Conservation (phyloP, 2,113 vertebrate species). For the Corvus moneduloides region DNA sequence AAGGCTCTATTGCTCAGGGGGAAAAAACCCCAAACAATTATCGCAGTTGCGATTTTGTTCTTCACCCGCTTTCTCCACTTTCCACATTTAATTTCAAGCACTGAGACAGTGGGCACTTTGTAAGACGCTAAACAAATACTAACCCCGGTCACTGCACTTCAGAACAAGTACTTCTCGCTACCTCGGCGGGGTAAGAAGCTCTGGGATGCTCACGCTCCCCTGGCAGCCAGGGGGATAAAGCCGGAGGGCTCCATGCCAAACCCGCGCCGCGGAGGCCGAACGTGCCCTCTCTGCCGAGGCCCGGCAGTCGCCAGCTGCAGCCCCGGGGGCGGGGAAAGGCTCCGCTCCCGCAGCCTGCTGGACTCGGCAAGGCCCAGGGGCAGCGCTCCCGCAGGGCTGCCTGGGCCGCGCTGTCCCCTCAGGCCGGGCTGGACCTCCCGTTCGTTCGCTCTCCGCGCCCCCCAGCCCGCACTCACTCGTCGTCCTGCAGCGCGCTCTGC, state of each 20-base stretch:
- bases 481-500: constrained; percentile 84
- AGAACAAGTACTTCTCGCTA: not conserved
- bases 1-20: not conserved
- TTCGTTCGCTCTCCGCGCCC: not conserved
- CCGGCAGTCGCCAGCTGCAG: not conserved
- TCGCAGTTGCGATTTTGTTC: not conserved
- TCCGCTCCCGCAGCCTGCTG: not conserved
- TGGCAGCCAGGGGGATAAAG: fast-evolving
- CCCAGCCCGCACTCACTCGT: constrained; percentile 85
- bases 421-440: not conserved
- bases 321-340: not conserved
- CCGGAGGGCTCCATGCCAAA: not conserved
- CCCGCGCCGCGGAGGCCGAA: not conserved
- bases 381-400: not conserved
- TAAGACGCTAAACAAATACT: not conserved
- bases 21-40: not conserved
- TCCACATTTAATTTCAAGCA: not conserved
- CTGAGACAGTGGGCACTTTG: fast-evolving
- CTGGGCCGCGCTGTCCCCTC: not conserved
- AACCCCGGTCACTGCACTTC: not conserved
- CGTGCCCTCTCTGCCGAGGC: fast-evolving
- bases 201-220: not conserved
- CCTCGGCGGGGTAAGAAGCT: not conserved
- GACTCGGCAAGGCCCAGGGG: not conserved
- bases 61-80: not conserved